phyloP scores from a whole-genome alignment of 2,113 vertebrate species.

The Climacteris rufus region DNA sequence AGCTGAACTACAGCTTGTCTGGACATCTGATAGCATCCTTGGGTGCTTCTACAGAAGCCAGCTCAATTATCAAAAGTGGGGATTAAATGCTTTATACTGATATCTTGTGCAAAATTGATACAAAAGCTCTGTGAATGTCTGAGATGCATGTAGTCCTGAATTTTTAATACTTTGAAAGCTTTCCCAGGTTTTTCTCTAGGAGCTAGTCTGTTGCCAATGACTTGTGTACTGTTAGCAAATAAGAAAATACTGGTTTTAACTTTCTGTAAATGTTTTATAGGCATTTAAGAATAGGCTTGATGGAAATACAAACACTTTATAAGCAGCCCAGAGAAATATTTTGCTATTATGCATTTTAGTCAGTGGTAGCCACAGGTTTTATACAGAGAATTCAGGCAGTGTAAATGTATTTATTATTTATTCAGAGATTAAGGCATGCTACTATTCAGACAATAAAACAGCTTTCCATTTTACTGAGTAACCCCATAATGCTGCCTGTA shows the following conservation, averaged over 20 bases:
- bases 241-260: background rate
- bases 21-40: background rate
- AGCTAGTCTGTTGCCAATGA: background rate
- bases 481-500: background rate
- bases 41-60: background rate
- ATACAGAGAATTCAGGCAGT: background rate
- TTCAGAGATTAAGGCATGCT: background rate
- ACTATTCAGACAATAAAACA: background rate
- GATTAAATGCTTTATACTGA: background rate
- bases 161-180: background rate
- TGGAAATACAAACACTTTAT: background rate
- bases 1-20: background rate
- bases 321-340: background rate
- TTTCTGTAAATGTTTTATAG: background rate
- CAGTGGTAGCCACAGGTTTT: background rate
- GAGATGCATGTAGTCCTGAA: background rate
- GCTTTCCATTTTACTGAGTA: background rate
- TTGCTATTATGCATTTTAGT: conserved; percentile 5
- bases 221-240: background rate
- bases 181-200: background rate
- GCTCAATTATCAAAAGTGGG: accelerated
- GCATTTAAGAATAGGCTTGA: background rate
- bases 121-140: background rate
- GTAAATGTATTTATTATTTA: background rate
- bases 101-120: background rate